phyloP scores from a whole-genome alignment of 1,140 invertebrate species.

The Drosophila bifasciata region DNA sequence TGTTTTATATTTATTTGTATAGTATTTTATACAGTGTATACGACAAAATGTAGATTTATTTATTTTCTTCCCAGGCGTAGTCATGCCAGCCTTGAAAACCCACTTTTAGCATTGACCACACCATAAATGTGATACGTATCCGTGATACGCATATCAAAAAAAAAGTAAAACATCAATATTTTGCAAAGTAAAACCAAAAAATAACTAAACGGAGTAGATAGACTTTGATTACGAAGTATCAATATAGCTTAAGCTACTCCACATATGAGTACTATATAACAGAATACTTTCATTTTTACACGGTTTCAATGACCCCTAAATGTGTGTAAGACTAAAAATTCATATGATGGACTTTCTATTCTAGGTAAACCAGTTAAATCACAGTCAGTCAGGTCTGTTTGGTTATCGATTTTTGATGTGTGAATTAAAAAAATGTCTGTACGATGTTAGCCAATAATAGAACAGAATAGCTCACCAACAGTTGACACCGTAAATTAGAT shows the following conservation, averaged over 20 bases:
- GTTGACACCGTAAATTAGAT: conserved; percentile 64
- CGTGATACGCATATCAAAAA: conserved; percentile 18
- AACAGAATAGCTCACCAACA: conserved; percentile 25
- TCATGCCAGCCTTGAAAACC: conserved; percentile 24
- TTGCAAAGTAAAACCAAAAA: conserved; percentile 10
- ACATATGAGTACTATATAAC: neutral
- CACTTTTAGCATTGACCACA: conserved; percentile 20
- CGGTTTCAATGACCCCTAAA: neutral
- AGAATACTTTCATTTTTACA: neutral
- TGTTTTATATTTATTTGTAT: neutral
- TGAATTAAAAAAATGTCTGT: conserved; percentile 60
- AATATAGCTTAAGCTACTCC: conserved; percentile 5
- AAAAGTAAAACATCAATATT: neutral
- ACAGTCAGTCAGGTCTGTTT: conserved; percentile 34
- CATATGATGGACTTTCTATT: conserved; percentile 20
- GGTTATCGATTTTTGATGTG: conserved; percentile 42
- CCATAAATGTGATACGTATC: conserved; percentile 1
- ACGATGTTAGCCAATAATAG: conserved; percentile 14
- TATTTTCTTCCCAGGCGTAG: conserved; percentile 12
- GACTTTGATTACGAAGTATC: conserved; percentile 30
- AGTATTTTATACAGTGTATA: neutral
- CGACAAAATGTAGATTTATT: conserved; percentile 4
- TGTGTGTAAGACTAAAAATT: neutral
- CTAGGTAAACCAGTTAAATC: conserved; percentile 13
- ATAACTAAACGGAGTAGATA: too few species aligned